A percentile compares a stretch with the other conserved stretches of the same genome.
Conservation (phyloP, 2,888 invertebrate species). For the Trimorus sp. region DNA sequence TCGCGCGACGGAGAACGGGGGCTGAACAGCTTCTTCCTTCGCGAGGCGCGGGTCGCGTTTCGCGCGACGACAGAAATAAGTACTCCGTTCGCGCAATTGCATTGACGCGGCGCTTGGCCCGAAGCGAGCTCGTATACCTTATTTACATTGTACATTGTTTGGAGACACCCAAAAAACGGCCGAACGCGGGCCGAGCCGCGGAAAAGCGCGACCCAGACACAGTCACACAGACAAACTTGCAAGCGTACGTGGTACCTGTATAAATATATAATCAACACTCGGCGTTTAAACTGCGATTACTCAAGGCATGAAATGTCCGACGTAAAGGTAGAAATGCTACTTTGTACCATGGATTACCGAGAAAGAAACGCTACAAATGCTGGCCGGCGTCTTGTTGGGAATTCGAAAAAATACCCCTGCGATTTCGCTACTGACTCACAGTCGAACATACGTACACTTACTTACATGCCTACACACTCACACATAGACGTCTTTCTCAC, state of each 20-base stretch:
- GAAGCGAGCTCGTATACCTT: conserved; percentile 74
- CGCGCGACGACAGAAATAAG: conserved; percentile 30
- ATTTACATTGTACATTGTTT: conserved; percentile 73
- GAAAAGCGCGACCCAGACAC: background rate
- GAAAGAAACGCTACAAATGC: conserved; percentile 68
- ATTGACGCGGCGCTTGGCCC: conserved; percentile 64
- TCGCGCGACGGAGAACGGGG: too few relatives aligned
- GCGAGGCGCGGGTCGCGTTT: too few relatives aligned
- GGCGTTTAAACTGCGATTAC: conserved; percentile 52
- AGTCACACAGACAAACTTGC: background rate
- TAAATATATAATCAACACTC: conserved; percentile 55
- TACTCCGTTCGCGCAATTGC: conserved; percentile 57
- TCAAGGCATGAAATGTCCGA: conserved; percentile 68
- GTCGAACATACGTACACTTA: background rate
- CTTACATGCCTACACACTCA: background rate
- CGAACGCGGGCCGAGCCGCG: too few relatives aligned
- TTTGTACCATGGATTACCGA: conserved; percentile 76
- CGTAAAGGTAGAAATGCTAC: conserved; percentile 74
- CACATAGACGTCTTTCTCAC: conserved; percentile 11
- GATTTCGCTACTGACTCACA: conserved; percentile 51
- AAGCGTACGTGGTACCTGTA: conserved; percentile 13
- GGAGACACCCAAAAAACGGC: too few relatives aligned
- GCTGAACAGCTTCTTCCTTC: too few relatives aligned
- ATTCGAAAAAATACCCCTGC: conserved; percentile 66
- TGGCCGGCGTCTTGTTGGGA: conserved; percentile 72